Evolutionary conservation across 2,888 invertebrate genomes (phyloP).

Genomic region (Pollenia griseotomentosa): DNA sequence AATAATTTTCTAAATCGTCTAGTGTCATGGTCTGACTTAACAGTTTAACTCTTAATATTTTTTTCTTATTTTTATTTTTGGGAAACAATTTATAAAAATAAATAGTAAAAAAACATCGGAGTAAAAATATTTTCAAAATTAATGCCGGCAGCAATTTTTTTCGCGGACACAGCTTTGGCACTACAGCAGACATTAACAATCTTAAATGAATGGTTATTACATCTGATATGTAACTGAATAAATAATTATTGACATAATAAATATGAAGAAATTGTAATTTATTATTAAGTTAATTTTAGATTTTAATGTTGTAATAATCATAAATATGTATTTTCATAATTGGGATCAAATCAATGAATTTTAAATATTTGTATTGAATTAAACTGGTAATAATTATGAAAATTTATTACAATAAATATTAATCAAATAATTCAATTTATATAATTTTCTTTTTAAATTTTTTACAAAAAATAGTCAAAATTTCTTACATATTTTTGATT

Average conservation of each 20-base stretch:
- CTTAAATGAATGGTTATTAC: slow-evolving; percentile 60
- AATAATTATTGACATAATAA: slow-evolving; percentile 71
- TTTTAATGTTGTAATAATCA: slow-evolving; percentile 14
- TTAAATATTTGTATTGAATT: no score
- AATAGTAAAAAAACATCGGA: slow-evolving; percentile 10
- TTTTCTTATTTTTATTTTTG: slow-evolving; percentile 5
- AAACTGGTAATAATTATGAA: no score
- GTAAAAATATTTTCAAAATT: slow-evolving; percentile 60
- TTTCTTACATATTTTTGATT: no score
- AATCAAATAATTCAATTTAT: no score
- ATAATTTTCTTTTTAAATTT: no score
- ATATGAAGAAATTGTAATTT: slow-evolving; percentile 64
- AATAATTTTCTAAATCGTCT: slow-evolving; percentile 68
- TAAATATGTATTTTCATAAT: background rate
- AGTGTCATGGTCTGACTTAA: slow-evolving; percentile 66
- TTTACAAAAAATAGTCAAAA: no score
- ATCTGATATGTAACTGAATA: slow-evolving; percentile 66
- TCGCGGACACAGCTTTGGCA: slow-evolving; percentile 41
- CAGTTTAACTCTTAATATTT: slow-evolving; percentile 35
- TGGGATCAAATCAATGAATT: no score
- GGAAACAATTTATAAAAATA: slow-evolving; percentile 35
- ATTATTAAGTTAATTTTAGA: slow-evolving; percentile 39
- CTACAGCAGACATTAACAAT: slow-evolving; percentile 59
- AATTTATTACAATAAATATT: no score
- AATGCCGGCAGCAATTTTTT: slow-evolving; percentile 65